Base-by-base conservation (phyloP, 2,888 invertebrate species). In the Cheilosia urbana region DNA sequence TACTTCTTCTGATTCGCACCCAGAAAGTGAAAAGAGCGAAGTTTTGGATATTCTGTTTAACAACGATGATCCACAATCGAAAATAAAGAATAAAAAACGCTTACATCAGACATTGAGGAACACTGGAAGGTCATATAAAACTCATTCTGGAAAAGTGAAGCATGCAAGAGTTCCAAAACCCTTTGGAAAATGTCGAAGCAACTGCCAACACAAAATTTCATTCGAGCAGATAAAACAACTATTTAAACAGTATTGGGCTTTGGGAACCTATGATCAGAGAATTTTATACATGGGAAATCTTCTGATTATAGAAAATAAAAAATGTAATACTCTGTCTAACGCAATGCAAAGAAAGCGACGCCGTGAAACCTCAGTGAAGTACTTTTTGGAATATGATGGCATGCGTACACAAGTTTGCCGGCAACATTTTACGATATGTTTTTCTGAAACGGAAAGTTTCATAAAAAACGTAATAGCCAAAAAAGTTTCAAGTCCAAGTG, bases 111-210 rank as follows among this genome's bases (percentile, higher is more conserved):
- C 60, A 42, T 42, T 60, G 42, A 42, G 58, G 58, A 62, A 45
- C 45, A 45, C 45, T 47, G 62, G 62, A 47, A 62, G 27, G 42
- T 45, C 60, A 21, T 60, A 45, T 60, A 60, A 60, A 45, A 45
- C 60, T 19, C 60, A 24, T 60, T 60, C 40, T 58, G 40, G 17
- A 45, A 62, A 62, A 62, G 42, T 45, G 45, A 15, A 27, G 45
- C 27, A 58, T 58, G 58, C 58, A 58, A 58, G 58, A 58, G 24
- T 15, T 58, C 58, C 24, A 58, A 42, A 37, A 40, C 13, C 40
- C 58, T 42, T 40, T 58, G 58, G 19, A 58, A 24, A 6, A 15
- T 58, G 58, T 42, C 37, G 45, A 42, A 47, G 24, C 62, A 58
- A 58, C 19, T 58, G 51, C 15, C 42, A 58, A 58, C 0, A 40